Evolutionary conservation across 1,140 invertebrate genomes (phyloP).

Genomic region (Drosophila subpulchrella): DNA sequence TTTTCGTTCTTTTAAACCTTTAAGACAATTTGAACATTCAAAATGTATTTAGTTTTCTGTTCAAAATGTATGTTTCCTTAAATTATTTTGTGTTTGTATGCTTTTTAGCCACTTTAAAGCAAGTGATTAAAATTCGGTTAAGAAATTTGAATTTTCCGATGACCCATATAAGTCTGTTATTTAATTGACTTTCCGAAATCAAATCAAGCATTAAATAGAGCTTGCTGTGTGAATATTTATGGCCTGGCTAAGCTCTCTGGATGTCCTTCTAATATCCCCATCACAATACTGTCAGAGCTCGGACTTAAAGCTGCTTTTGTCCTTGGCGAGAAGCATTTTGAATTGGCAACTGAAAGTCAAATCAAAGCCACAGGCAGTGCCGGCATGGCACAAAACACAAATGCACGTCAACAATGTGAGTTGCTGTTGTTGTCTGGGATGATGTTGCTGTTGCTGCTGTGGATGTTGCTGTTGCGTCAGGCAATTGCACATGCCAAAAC

Average conservation of each 20-base stretch:
- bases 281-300: conserved; percentile 19
- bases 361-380: conserved; percentile 61
- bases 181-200: conserved; percentile 23
- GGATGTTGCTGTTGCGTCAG: conserved; percentile 10
- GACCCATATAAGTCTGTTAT: conserved; percentile 23
- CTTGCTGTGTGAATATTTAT: conserved; percentile 11
- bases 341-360: conserved; percentile 71
- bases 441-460: conserved; percentile 1
- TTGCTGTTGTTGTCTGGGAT: not conserved
- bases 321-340: conserved; percentile 26
- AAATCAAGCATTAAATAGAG: conserved; percentile 12
- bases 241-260: conserved; percentile 1
- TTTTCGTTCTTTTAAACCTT: not conserved
- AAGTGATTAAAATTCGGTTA: conserved; percentile 1
- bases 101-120: not conserved
- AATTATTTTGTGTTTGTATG: not conserved
- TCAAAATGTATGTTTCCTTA: not conserved
- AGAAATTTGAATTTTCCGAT: not conserved
- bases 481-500: conserved; percentile 45
- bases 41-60: too few relatives aligned
- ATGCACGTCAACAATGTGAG: conserved; percentile 56
- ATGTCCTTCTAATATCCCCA: conserved; percentile 20
- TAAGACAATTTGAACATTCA: too few relatives aligned
- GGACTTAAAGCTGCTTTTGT: conserved; percentile 30
- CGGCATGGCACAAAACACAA: conserved; percentile 39